Conservation (phyloP, 1,140 invertebrate genomes). For the Heliconius himera region DNA sequence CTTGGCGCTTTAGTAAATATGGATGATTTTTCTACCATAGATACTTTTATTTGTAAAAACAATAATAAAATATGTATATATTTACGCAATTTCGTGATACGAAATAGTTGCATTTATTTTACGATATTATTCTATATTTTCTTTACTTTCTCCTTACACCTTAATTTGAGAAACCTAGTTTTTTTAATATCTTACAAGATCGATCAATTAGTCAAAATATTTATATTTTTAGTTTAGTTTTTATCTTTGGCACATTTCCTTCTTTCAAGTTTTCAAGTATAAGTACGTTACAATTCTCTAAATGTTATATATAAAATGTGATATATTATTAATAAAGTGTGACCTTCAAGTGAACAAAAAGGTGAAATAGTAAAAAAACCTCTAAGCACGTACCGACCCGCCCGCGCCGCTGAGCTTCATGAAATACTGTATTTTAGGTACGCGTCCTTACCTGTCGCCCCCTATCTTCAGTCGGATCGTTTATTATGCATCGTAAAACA, state of each 20-base stretch:
- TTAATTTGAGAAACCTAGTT: no score
- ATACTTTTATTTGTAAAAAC: neutral
- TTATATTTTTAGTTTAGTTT: no score
- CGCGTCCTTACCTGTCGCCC: conserved; percentile 29
- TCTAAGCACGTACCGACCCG: conserved; percentile 14
- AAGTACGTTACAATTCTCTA: no score
- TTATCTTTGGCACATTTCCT: no score
- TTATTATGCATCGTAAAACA: conserved; percentile 38
- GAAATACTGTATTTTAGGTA: conserved; percentile 32
- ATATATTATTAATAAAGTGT: conserved; percentile 1
- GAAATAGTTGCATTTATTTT: neutral
- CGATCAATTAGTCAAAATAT: neutral
- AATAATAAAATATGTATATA: no score
- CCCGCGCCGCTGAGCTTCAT: neutral
- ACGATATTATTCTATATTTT: no score
- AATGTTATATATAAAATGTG: neutral
- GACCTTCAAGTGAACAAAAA: neutral
- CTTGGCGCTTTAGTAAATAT: neutral
- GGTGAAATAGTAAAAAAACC: neutral
- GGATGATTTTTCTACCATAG: neutral
- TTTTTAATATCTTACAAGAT: neutral
- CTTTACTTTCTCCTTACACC: no score
- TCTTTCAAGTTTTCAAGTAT: no score
- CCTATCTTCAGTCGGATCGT: conserved; percentile 28
- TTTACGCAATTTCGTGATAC: no score